Evolutionary conservation across 2,797 vertebrate species (phyloP).

Genomic region (Cheirogaleus major): DNA sequence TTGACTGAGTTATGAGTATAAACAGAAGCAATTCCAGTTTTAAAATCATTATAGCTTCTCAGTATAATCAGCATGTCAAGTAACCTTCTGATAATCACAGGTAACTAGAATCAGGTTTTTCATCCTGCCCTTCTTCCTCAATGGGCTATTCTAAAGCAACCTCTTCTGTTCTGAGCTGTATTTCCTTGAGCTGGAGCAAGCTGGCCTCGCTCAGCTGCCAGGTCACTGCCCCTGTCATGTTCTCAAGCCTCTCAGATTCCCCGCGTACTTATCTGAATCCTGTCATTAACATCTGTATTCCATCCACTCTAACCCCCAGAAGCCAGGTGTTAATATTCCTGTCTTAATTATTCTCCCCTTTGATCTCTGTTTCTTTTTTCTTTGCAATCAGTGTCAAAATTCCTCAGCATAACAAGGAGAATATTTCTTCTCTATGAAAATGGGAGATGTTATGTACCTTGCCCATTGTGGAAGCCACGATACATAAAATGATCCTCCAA

Average conservation of each 20-base stretch:
- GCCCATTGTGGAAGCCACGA: neutral
- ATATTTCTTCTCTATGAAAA: neutral
- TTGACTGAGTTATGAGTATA: neutral
- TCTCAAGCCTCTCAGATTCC: neutral
- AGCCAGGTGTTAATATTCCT: neutral
- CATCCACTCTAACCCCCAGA: neutral
- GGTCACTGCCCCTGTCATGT: neutral
- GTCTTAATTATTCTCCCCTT: neutral
- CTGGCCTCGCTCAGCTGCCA: neutral
- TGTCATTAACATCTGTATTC: neutral
- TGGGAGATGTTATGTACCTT: neutral
- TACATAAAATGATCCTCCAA: neutral
- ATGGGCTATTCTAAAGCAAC: neutral
- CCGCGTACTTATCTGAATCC: neutral
- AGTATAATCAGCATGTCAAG: neutral
- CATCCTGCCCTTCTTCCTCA: neutral
- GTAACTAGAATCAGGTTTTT: neutral
- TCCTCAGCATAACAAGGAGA: neutral
- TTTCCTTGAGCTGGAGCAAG: neutral
- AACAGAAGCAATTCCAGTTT: neutral
- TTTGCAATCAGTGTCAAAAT: neutral
- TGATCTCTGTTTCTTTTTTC: neutral
- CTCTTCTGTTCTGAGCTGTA: neutral
- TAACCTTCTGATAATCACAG: neutral
- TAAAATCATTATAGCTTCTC: neutral